Conservation (phyloP, 2,113 vertebrate genomes). For the Illadopsis cleaveri region DNA sequence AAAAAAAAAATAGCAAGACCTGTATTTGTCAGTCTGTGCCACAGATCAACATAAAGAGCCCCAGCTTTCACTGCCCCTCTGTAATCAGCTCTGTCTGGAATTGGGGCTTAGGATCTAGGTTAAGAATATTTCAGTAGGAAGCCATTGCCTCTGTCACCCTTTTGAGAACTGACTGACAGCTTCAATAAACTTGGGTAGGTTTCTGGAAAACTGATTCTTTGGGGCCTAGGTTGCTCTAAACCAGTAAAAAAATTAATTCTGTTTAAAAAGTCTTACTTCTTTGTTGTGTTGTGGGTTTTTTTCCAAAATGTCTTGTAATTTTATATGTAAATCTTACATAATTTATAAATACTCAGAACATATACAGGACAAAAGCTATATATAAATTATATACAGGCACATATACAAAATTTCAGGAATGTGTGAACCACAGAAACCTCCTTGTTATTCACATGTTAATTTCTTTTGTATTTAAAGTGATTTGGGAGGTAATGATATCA, state of each 20-base stretch:
- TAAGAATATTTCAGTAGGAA: background rate
- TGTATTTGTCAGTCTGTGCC: background rate
- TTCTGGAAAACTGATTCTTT: background rate
- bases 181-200: background rate
- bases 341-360: background rate
- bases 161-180: background rate
- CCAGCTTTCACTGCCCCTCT: background rate
- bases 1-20: background rate
- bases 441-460: background rate
- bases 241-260: background rate
- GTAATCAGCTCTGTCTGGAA: background rate
- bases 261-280: background rate
- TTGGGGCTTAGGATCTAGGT: background rate
- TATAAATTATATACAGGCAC: background rate
- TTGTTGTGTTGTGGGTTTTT: background rate
- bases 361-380: background rate
- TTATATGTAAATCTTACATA: background rate
- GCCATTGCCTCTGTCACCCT: background rate
- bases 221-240: background rate
- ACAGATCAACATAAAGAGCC: background rate
- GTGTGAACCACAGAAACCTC: background rate
- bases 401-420: background rate
- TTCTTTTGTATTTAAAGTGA: background rate
- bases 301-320: background rate
- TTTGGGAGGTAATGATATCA: background rate